Conservation (phyloP, 2,797 vertebrate species). For the Crypturellus tataupa region DNA sequence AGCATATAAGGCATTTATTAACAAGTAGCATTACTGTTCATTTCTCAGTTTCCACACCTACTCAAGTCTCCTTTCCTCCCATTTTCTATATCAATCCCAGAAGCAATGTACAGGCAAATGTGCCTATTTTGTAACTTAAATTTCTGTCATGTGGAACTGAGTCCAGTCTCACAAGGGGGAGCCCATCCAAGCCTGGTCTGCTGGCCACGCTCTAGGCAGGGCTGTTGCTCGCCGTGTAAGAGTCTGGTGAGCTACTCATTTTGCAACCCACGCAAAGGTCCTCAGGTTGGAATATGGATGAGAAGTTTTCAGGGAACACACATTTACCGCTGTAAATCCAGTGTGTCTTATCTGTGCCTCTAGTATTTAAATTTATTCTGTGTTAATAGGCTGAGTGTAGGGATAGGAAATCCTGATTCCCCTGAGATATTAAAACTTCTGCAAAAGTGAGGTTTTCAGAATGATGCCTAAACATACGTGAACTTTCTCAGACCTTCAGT, state of each 20-base stretch:
- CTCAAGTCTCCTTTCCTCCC: background rate
- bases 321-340: background rate
- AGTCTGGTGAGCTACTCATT: background rate
- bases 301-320: background rate
- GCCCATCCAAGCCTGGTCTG: fast-evolving
- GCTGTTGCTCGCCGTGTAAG: background rate
- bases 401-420: background rate
- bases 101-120: background rate
- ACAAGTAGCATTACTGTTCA: background rate
- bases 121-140: background rate
- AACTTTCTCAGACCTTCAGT: background rate
- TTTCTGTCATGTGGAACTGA: background rate
- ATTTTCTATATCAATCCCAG: background rate
- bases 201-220: background rate
- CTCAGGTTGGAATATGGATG: background rate
- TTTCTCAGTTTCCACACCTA: background rate
- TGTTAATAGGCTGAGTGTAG: background rate
- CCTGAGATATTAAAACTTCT: background rate
- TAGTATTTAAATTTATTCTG: background rate
- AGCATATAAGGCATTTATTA: background rate
- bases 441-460: background rate
- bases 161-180: background rate
- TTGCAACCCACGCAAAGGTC: background rate
- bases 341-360: background rate
- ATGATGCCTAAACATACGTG: fast-evolving